Conservation (phyloP, 2,113 vertebrate genomes). For the Muntiacus reevesi region DNA sequence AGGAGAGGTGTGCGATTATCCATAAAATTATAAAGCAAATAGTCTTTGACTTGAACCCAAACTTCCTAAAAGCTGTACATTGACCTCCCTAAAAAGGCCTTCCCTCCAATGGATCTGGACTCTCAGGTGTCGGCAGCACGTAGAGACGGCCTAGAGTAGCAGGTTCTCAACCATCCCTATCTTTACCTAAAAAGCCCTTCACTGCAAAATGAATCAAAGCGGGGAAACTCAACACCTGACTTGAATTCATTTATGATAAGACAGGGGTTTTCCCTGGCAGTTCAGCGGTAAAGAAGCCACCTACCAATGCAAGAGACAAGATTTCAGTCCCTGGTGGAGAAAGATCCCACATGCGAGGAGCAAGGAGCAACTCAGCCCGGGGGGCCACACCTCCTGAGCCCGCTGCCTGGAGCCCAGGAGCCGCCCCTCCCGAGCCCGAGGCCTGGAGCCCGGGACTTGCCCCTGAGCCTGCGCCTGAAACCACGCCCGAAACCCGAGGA, state of each 20-base stretch:
- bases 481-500: not conserved
- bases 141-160: not conserved
- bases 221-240: not conserved
- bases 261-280: not conserved
- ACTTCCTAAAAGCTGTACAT: not conserved
- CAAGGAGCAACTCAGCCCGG: rapidly evolving
- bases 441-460: too few relatives aligned
- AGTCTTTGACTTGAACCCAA: not conserved
- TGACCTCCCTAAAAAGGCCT: not conserved
- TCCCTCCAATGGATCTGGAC: not conserved
- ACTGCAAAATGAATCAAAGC: not conserved
- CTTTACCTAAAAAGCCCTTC: not conserved
- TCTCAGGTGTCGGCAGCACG: not conserved
- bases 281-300: not conserved
- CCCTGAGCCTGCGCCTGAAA: not conserved
- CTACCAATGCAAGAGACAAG: not conserved
- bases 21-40: not conserved
- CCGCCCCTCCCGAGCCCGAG: rapidly evolving
- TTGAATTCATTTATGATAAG: not conserved
- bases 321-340: not conserved
- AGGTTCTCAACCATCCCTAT: not conserved
- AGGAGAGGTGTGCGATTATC: not conserved
- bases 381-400: not conserved
- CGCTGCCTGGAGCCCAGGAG: too few relatives aligned
- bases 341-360: not conserved